phyloP scores from a whole-genome alignment of 2,888 invertebrate species.

The Tipula helvola region DNA sequence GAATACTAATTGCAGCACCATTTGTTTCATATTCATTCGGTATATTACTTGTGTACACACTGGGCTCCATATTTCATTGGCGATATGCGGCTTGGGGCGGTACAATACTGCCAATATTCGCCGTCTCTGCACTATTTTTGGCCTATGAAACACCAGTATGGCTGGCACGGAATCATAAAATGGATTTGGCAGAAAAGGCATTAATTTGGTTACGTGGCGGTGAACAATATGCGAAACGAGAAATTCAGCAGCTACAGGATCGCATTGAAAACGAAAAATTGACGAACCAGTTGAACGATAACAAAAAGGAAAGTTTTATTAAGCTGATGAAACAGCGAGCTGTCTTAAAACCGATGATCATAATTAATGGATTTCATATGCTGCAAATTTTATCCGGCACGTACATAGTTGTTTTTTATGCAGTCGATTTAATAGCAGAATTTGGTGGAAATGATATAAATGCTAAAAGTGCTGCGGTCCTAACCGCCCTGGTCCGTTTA shows the following conservation, averaged over 20 bases:
- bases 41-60: slow-evolving; percentile 56
- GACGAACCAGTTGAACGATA: slow-evolving; percentile 26
- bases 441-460: slow-evolving; percentile 37
- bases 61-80: slow-evolving; percentile 60
- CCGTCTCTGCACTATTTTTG: slow-evolving; percentile 45
- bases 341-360: slow-evolving; percentile 56
- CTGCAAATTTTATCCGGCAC: slow-evolving; percentile 64
- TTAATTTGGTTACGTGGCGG: slow-evolving; percentile 48
- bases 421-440: slow-evolving; percentile 56
- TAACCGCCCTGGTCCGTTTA: slow-evolving; percentile 54
- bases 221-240: slow-evolving; percentile 42
- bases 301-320: slow-evolving; percentile 40
- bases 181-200: slow-evolving; percentile 41
- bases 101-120: slow-evolving; percentile 44
- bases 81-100: slow-evolving; percentile 52
- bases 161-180: slow-evolving; percentile 49
- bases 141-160: slow-evolving; percentile 67
- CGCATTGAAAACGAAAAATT: slow-evolving; percentile 46
- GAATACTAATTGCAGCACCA: slow-evolving; percentile 55
- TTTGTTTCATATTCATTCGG: slow-evolving; percentile 64
- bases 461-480: slow-evolving; percentile 48
- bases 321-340: slow-evolving; percentile 42
- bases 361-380: slow-evolving; percentile 59
- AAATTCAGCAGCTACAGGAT: slow-evolving; percentile 47
- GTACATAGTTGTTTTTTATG: slow-evolving; percentile 66